phyloP scores from a whole-genome alignment of 2,113 vertebrate genomes.

The Sciurus niger region DNA sequence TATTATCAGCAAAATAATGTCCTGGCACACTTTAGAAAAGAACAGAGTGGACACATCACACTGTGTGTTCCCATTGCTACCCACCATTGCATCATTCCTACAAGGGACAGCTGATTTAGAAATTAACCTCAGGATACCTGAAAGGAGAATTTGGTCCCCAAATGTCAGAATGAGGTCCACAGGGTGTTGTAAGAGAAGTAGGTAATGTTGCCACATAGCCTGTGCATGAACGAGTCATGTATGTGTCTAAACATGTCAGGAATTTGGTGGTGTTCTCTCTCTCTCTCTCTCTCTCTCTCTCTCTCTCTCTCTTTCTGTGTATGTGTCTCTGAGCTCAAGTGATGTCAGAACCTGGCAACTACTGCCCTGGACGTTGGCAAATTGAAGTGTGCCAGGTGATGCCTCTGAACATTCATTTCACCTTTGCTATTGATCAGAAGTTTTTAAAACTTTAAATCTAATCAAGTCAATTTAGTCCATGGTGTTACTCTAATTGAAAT shows the following conservation, averaged over 20 bases:
- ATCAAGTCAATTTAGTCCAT: not conserved
- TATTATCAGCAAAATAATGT: not conserved
- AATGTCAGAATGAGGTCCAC: not conserved
- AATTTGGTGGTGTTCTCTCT: not conserved
- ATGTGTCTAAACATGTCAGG: accelerated
- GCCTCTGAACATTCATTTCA: not conserved
- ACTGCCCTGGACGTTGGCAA: not conserved
- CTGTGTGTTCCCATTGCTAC: not conserved
- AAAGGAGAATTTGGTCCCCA: not conserved
- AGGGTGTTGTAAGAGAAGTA: not conserved
- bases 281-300: accelerated
- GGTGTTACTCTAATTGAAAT: not conserved
- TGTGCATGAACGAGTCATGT: not conserved
- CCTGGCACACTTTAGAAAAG: not conserved
- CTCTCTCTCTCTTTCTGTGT: too few relatives aligned
- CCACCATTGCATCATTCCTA: accelerated
- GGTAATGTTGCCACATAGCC: too few relatives aligned
- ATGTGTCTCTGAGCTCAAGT: not conserved
- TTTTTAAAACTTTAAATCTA: not conserved
- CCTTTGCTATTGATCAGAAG: not conserved
- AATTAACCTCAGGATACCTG: not conserved
- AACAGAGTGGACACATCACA: not conserved
- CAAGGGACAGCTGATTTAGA: not conserved
- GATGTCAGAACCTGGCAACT: not conserved
- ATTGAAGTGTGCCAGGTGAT: too few relatives aligned